These are phyloP conservation scores for Noctua fimbriata DNA, from an alignment of 2,888 invertebrate species.

Conservation along the genomic window DNA sequence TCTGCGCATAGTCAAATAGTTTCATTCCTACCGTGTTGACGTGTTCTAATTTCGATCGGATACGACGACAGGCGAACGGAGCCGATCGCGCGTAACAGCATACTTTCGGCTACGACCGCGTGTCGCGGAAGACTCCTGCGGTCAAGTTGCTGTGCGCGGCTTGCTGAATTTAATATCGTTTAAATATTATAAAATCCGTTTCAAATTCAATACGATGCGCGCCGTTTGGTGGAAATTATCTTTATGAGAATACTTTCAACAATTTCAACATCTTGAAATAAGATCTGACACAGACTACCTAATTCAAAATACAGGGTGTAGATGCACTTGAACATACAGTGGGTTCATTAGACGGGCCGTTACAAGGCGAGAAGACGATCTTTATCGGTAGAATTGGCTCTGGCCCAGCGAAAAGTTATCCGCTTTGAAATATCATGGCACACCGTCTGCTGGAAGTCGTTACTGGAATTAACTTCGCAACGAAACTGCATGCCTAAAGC, in stretches of 20 bases:
- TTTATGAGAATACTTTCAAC: not conserved
- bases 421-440: conserved; percentile 80
- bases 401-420: conserved; percentile 78
- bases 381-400: conserved; percentile 77
- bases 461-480: conserved; percentile 58
- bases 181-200: no score
- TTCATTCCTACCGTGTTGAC: no score
- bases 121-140: no score
- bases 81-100: no score
- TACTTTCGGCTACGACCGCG: no score
- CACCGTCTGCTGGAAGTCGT: conserved; percentile 67
- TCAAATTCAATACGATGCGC: no score
- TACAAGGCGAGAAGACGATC: conserved; percentile 69
- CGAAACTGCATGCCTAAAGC: conserved; percentile 34
- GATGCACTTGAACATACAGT: conserved; percentile 57
- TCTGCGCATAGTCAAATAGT: no score
- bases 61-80: no score
- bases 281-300: conserved; percentile 2
- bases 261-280: conserved; percentile 1
- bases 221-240: no score
- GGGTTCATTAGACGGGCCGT: conserved; percentile 69
- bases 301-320: conserved; percentile 55
- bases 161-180: no score
- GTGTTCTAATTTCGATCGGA: no score
- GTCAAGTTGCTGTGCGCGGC: no score